These are phyloP conservation scores for Echinometra lucunter DNA, from an alignment of 53 echinoderm and acorn worm genomes.

Conservation along the genomic window DNA sequence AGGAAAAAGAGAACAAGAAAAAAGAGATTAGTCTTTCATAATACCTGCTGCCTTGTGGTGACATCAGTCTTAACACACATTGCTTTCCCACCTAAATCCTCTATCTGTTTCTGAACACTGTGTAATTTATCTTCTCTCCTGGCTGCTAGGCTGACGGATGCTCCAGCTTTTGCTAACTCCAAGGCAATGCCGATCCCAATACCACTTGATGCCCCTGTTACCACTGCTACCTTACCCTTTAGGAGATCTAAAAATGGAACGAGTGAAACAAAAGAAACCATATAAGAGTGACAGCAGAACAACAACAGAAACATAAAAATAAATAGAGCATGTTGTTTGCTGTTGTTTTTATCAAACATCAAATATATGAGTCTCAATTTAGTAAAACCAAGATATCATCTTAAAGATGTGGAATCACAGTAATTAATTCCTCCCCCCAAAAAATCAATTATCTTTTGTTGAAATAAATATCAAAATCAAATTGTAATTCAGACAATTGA, in stretches of 20 bases:
- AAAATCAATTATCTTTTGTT: no score
- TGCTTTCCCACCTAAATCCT: constrained; percentile 68
- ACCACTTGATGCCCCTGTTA: constrained; percentile 84
- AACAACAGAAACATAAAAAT: neutral
- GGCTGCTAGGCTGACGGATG: constrained; percentile 78
- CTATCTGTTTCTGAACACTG: constrained; percentile 60
- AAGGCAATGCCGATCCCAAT: constrained; percentile 83
- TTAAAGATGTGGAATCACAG: no score
- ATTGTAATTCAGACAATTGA: no score
- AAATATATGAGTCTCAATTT: no score
- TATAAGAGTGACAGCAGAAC: neutral
- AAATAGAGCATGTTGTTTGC: neutral
- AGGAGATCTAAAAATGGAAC: neutral
- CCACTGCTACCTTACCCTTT: constrained; percentile 77
- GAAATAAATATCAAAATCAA: no score
- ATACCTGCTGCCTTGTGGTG: constrained; percentile 79
- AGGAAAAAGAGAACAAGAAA: no score
- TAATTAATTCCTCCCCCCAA: no score
- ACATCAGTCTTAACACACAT: constrained; percentile 82
- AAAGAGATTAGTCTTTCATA: neutral
- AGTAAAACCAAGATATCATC: no score
- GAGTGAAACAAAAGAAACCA: neutral
- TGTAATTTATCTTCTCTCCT: constrained; percentile 77
- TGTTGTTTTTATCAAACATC: neutral
- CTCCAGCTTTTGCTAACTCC: constrained; percentile 79